Percentiles rank a stretch among this genome's conserved stretches.
These are phyloP conservation scores for Aulostomus chinensis DNA, from an alignment of 2,797 vertebrate species.

Conservation along the genomic window DNA sequence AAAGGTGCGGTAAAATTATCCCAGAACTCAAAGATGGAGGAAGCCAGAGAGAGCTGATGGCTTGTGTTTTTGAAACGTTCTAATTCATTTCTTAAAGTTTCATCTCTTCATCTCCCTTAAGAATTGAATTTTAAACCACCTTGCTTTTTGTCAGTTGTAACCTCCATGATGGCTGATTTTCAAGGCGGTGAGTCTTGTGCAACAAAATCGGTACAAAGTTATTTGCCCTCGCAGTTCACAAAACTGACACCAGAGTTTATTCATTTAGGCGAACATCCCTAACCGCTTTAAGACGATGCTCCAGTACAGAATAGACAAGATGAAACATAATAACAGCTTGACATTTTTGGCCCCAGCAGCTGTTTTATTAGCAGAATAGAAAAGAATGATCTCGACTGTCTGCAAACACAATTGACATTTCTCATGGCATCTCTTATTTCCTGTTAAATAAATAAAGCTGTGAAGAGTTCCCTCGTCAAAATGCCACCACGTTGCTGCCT, in stretches of 20 bases:
- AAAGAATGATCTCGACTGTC: no score
- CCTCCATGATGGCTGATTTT: not conserved
- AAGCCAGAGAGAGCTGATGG: not conserved
- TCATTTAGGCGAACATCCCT: not conserved
- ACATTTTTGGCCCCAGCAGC: no score
- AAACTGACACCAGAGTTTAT: not conserved
- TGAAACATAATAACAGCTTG: no score
- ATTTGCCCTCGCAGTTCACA: not conserved
- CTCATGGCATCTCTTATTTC: no score
- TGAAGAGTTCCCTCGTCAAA: no score
- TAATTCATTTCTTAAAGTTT: constrained; percentile 4
- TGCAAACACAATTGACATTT: no score
- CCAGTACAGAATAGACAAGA: not conserved
- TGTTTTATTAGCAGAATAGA: no score
- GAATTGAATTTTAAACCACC: no score
- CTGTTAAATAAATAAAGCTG: no score
- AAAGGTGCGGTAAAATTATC: constrained; percentile 20
- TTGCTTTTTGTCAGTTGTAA: constrained; percentile 3
- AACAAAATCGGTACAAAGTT: not conserved
- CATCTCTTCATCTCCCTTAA: not conserved
- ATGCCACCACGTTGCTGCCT: no score
- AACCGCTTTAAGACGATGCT: not conserved
- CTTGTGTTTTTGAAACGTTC: constrained; percentile 2
- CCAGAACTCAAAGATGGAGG: not conserved
- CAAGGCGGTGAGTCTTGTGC: not conserved